Conservation (phyloP, 2,113 vertebrate species). For the Rousettus leschenaultii region DNA sequence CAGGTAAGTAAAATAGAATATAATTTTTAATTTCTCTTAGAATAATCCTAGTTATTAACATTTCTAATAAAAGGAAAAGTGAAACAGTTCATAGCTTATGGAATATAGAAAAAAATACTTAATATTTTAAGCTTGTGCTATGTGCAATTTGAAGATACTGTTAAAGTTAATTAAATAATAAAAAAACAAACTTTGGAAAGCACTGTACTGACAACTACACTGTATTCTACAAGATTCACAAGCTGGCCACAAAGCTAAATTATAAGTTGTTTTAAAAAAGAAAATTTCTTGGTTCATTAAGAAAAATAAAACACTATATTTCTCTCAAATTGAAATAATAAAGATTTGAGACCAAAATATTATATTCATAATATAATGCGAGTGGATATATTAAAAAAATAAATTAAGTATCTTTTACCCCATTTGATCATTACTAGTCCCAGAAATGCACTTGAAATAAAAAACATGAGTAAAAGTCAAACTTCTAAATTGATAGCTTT, state of each 20-base stretch:
- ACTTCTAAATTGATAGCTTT: background rate
- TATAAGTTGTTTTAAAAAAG: background rate
- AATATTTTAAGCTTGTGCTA: background rate
- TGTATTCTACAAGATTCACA: background rate
- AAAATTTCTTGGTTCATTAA: background rate
- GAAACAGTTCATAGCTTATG: background rate
- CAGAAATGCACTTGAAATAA: background rate
- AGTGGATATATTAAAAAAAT: background rate
- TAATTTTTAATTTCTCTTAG: slow-evolving; percentile 14
- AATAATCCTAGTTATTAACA: slow-evolving; percentile 19
- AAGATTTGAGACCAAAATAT: slow-evolving; percentile 11
- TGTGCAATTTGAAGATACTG: background rate
- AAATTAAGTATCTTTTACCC: slow-evolving; percentile 11
- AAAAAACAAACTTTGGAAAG: slow-evolving; percentile 24
- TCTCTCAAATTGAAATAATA: slow-evolving; percentile 15
- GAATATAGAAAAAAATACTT: background rate
- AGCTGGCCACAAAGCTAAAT: background rate
- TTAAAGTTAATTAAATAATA: background rate
- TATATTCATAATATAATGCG: background rate
- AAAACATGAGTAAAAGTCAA: slow-evolving; percentile 17
- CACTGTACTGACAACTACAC: background rate
- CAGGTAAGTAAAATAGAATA: background rate
- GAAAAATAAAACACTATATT: background rate
- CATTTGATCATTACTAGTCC: slow-evolving; percentile 7
- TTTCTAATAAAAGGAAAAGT: slow-evolving; percentile 26